phyloP scores from a whole-genome alignment of 1,140 invertebrate genomes.

The Anoplophora glabripennis region DNA sequence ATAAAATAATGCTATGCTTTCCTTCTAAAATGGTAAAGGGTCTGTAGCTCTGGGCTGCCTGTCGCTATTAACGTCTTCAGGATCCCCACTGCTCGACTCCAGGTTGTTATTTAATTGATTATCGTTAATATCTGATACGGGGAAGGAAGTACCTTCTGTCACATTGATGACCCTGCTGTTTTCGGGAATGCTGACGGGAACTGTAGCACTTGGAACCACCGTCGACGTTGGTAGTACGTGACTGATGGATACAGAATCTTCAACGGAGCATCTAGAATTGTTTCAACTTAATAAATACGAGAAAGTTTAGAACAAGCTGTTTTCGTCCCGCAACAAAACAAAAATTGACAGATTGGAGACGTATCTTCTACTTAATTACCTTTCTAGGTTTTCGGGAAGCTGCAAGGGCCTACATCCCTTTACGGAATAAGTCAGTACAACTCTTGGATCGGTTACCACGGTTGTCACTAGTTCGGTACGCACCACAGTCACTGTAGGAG shows the following conservation, averaged over 20 bases:
- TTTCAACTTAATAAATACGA: neutral
- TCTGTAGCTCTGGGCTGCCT: neutral
- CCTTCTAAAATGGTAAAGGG: neutral
- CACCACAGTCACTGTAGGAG: conserved; percentile 41
- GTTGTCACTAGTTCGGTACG: conserved; percentile 33
- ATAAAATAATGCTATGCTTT: neutral
- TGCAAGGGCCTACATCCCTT: conserved; percentile 39
- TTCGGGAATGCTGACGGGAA: neutral
- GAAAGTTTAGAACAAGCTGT: no score
- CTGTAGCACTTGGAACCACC: neutral
- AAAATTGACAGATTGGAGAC: neutral
- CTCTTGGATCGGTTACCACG: conserved; percentile 37
- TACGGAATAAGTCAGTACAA: conserved; percentile 41
- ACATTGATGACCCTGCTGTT: neutral
- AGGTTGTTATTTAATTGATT: no score
- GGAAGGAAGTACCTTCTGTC: no score
- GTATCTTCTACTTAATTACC: conserved; percentile 5
- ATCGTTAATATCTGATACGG: no score
- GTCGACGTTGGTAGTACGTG: neutral
- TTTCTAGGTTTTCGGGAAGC: conserved; percentile 33
- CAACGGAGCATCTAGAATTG: neutral
- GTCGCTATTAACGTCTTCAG: neutral
- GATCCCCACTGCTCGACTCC: neutral
- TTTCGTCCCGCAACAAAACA: neutral
- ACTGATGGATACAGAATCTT: neutral